A percentile compares a stretch with the other conserved stretches of the same genome.
Evolutionary conservation across 1,140 invertebrate genomes (phyloP).

Genomic region (Temnothorax longispinosus): DNA sequence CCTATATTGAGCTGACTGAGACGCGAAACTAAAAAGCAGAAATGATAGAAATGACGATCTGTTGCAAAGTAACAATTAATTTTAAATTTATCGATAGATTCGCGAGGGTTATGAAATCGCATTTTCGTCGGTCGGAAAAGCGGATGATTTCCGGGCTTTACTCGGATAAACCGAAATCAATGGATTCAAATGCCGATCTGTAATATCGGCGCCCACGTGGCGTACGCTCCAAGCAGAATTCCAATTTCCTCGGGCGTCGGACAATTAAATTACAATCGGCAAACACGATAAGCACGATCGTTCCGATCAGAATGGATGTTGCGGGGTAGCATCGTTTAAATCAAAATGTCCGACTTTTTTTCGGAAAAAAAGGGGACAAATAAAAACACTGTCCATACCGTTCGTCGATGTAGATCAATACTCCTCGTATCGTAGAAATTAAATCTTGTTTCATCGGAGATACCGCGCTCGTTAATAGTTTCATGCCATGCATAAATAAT

Average conservation of each 20-base stretch:
- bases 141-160: constrained; percentile 67
- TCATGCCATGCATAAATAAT: constrained; percentile 26
- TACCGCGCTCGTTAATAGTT: constrained; percentile 12
- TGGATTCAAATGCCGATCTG: constrained; percentile 73
- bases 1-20: not conserved
- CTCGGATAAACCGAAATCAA: constrained; percentile 75
- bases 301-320: constrained; percentile 73
- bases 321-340: constrained; percentile 68
- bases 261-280: constrained; percentile 84
- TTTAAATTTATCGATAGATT: constrained; percentile 60
- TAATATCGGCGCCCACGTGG: constrained; percentile 70
- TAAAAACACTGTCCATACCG: constrained; percentile 36
- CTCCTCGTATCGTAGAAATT: not conserved
- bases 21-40: not conserved
- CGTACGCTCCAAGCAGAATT: constrained; percentile 77
- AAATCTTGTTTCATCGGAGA: constrained; percentile 9
- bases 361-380: constrained; percentile 1
- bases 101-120: constrained; percentile 64
- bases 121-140: constrained; percentile 71
- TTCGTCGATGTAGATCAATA: constrained; percentile 52
- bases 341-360: constrained; percentile 65
- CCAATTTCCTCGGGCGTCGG: constrained; percentile 82
- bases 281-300: constrained; percentile 79
- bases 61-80: constrained; percentile 37
- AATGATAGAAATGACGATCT: not conserved